Evolutionary conservation across 2,888 invertebrate genomes (phyloP), one percentile per base, ranked within the genome.

Genomic region (Idaea biselata): DNA sequence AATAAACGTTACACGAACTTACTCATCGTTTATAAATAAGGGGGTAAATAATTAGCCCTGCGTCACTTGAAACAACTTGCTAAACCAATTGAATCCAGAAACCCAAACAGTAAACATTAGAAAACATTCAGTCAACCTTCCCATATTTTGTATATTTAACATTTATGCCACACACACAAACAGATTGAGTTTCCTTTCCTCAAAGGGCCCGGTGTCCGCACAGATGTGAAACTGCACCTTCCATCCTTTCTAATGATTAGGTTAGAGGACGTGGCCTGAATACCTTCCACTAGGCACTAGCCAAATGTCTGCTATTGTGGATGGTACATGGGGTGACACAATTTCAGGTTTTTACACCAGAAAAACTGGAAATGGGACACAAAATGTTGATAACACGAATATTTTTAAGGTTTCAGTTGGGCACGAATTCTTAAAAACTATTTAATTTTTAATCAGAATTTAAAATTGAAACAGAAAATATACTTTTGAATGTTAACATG

Each of bases 241-340:
- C 70, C 67, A 70, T 70, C 58, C 66, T 55, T 55, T 57, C 64
- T 70, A 67, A 70, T 68, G 68, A 70, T 63, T 55, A 54, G 61
- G 44, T 44, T 44, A 44, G 54, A 32, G 62, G 56, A 55, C 68
- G 70, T 68, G 70, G 25, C 54, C 8, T 17, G 70, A 68, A 70
- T 67, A 59, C 44, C 16, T 56, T 18, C 18, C 6, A 18, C 44
- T 18, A 18, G 7, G 8, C 44, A 44, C 44, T 44, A 44, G 44
- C 44, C 44, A 14, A 44, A 44, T 44, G 44, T 44, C 14, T 8
- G 44, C 44, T 44, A 44, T 44, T 44, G 44, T 44, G 44, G 44
- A 8, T 11, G 14, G 44, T 44, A 44, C 25, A 25, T 5, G 25
- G 44, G 44, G 44, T 44, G 44, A 44, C 44, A 14, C 8, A 44